phyloP scores from a whole-genome alignment of 2,113 vertebrate genomes.

The western clawed frog (Xenopus tropicalis) region DNA sequence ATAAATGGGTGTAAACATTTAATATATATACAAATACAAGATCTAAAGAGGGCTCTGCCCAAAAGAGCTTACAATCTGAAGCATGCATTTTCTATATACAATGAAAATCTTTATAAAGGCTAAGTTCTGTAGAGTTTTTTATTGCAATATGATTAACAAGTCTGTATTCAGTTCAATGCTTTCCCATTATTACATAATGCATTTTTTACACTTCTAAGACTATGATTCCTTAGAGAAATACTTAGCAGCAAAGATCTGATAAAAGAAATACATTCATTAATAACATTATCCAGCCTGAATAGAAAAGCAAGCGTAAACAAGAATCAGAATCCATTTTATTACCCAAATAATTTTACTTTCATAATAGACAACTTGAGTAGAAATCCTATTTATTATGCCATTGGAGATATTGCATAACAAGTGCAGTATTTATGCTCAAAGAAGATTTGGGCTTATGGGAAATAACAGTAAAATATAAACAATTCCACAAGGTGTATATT shows the following conservation, averaged over 20 bases:
- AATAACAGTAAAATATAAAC: constrained; percentile 17
- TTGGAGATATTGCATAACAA: constrained; percentile 24
- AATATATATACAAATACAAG: too few species aligned
- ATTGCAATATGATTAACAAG: not conserved
- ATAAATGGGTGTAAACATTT: too few species aligned
- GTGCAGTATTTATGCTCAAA: constrained; percentile 30
- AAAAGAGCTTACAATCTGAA: too few species aligned
- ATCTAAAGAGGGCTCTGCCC: too few species aligned
- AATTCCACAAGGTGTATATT: constrained; percentile 2
- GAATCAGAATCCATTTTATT: not conserved
- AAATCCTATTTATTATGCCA: constrained; percentile 8
- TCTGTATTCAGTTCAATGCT: not conserved
- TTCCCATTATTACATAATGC: not conserved
- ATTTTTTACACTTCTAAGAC: constrained; percentile 1
- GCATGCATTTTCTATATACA: too few species aligned
- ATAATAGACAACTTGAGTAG: constrained; percentile 18
- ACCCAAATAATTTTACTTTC: constrained; percentile 5
- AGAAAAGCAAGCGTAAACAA: constrained; percentile 2
- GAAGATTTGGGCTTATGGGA: not conserved
- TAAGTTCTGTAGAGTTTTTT: too few species aligned
- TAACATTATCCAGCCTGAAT: too few species aligned
- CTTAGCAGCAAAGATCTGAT: not conserved
- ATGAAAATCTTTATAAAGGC: too few species aligned
- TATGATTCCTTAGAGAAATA: not conserved
- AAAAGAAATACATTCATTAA: too few species aligned